A percentile compares a stretch with the other conserved stretches of the same genome.
These are phyloP conservation scores for Trichoplusia ni DNA, from an alignment of 1,140 invertebrate genomes.

Conservation along the genomic window DNA sequence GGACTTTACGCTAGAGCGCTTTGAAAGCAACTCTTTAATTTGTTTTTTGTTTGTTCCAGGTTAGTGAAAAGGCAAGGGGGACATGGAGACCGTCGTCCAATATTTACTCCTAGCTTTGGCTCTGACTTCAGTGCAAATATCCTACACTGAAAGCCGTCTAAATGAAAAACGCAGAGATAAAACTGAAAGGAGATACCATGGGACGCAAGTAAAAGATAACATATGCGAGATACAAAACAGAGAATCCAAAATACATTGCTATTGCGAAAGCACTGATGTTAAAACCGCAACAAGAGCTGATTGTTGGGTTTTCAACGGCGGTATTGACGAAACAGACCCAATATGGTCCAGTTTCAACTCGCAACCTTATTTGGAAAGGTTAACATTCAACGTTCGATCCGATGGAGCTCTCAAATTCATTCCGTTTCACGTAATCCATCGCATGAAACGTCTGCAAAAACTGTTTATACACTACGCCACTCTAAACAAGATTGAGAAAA, in stretches of 20 bases:
- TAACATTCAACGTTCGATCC: conserved; percentile 86
- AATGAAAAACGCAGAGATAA: conserved; percentile 78
- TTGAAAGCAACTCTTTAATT: conserved; percentile 32
- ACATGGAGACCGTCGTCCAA: conserved; percentile 73
- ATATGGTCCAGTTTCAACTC: conserved; percentile 88
- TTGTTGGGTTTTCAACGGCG: conserved; percentile 86
- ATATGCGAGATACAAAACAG: conserved; percentile 77
- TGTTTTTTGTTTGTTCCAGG: conserved; percentile 67
- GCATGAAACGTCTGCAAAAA: conserved; percentile 84
- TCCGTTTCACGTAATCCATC: conserved; percentile 85
- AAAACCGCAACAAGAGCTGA: conserved; percentile 76
- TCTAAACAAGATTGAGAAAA: conserved; percentile 85
- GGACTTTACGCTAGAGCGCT: conserved; percentile 6
- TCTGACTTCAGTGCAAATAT: conserved; percentile 78
- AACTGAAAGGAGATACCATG: conserved; percentile 69
- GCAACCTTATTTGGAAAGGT: conserved; percentile 84
- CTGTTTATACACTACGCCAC: conserved; percentile 87
- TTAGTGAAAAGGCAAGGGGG: conserved; percentile 52
- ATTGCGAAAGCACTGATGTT: conserved; percentile 71
- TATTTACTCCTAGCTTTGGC: conserved; percentile 77
- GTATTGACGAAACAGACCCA: conserved; percentile 83
- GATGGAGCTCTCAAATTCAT: conserved; percentile 86
- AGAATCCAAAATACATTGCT: conserved; percentile 78
- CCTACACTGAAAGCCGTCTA: conserved; percentile 74
- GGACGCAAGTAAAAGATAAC: conserved; percentile 67